Evolutionary conservation across 2,113 vertebrate species (phyloP).

Genomic region (Phaethon lepturus): DNA sequence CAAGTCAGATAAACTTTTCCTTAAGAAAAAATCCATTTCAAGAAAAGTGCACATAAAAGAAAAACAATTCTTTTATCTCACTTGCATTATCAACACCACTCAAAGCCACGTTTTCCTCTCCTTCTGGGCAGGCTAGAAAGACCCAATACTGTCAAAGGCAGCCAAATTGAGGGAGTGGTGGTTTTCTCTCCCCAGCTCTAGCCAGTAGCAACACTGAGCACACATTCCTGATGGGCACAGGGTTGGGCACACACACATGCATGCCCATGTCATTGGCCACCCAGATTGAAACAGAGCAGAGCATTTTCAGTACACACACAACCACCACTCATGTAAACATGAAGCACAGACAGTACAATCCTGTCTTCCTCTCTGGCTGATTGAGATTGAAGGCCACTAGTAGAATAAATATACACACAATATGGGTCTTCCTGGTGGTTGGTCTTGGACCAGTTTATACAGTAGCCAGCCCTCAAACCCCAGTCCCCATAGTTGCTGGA

Average conservation of each 20-base stretch:
- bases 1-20: not conserved
- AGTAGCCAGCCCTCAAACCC: not conserved
- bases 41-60: not conserved
- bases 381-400: not conserved
- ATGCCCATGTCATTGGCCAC: accelerated
- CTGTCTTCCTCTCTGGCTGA: not conserved
- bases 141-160: not conserved
- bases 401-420: not conserved
- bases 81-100: not conserved
- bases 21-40: not conserved
- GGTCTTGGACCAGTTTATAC: not conserved
- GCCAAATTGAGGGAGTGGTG: not conserved
- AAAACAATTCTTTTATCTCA: not conserved
- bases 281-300: not conserved
- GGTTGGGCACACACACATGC: no score
- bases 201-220: not conserved
- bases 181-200: not conserved
- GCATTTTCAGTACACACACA: not conserved
- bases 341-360: not conserved
- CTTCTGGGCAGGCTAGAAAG: not conserved
- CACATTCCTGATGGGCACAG: not conserved
- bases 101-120: not conserved
- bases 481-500: not conserved
- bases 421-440: not conserved
- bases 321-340: not conserved